Evolutionary conservation across 2,797 vertebrate genomes (phyloP).

Genomic region (Luscinia luscinia): DNA sequence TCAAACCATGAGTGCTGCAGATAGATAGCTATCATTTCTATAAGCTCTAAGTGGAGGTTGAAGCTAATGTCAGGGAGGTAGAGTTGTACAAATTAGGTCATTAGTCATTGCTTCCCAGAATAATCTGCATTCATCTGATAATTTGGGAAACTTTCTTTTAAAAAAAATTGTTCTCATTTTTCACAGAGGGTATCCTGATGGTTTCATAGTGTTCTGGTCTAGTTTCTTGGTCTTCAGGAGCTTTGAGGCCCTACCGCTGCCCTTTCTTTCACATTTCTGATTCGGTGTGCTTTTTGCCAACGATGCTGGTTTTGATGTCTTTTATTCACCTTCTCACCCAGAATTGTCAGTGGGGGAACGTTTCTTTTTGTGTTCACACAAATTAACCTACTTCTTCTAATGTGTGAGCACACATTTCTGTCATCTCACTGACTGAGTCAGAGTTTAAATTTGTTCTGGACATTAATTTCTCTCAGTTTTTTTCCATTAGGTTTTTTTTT

Average conservation of each 20-base stretch:
- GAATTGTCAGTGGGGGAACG: background rate
- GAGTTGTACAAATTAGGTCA: background rate
- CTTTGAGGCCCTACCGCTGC: background rate
- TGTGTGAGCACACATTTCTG: constrained; percentile 12
- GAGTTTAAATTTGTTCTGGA: background rate
- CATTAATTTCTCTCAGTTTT: background rate
- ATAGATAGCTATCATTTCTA: background rate
- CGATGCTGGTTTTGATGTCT: background rate
- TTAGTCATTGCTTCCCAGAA: constrained; percentile 30
- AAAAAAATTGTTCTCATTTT: background rate
- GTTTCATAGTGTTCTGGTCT: background rate
- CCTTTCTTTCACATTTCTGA: background rate
- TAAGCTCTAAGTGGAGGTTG: background rate
- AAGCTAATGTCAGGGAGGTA: background rate
- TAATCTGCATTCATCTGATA: background rate
- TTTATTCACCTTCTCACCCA: background rate
- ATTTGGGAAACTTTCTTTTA: background rate
- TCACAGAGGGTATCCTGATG: background rate
- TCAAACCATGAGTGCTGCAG: background rate
- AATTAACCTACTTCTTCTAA: background rate
- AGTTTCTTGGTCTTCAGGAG: background rate
- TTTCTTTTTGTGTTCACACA: constrained; percentile 2
- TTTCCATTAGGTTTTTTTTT: background rate
- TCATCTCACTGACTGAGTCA: background rate
- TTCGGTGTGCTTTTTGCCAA: background rate